A percentile compares a stretch with the other conserved stretches of the same genome.
Evolutionary conservation across 2,797 vertebrate genomes (phyloP).

Genomic region (Pseudochromis fuscus): DNA sequence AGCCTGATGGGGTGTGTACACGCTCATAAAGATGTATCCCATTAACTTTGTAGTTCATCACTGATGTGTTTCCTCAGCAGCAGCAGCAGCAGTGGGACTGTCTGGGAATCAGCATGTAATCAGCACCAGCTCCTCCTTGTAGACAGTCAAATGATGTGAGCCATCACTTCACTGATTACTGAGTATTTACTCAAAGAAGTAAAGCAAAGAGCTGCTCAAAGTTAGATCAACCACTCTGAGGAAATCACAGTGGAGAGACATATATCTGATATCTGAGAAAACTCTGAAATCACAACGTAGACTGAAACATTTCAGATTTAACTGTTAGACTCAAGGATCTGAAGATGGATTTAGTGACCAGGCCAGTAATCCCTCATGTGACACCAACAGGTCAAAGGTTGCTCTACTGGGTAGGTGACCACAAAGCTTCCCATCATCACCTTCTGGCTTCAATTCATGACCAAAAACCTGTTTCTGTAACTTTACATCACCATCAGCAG

Average conservation of each 20-base stretch:
- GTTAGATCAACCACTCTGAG: background rate
- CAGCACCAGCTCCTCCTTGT: constrained; percentile 1
- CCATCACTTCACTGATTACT: constrained; percentile 19
- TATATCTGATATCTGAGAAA: background rate
- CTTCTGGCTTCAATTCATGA: too few species aligned
- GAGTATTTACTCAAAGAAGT: constrained; percentile 20
- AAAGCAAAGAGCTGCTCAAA: constrained; percentile 6
- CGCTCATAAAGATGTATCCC: constrained; percentile 13
- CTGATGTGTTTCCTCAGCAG: constrained; percentile 9
- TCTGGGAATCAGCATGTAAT: constrained; percentile 21
- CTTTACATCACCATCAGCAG: too few species aligned
- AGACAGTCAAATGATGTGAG: constrained; percentile 10
- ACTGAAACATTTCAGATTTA: background rate
- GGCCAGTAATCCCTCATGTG: too few species aligned
- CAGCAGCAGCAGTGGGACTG: background rate
- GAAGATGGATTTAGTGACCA: too few species aligned
- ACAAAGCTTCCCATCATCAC: too few species aligned
- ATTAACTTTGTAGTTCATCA: constrained; percentile 28
- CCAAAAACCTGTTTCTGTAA: too few species aligned
- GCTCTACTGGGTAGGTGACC: too few species aligned
- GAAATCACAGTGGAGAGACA: background rate
- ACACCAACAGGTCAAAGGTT: too few species aligned
- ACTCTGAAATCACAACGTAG: background rate
- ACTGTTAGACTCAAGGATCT: too few species aligned
- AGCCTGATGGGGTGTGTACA: constrained; percentile 5